Evolutionary conservation across 1,140 invertebrate species (phyloP).

Genomic region (Drosophila subobscura): DNA sequence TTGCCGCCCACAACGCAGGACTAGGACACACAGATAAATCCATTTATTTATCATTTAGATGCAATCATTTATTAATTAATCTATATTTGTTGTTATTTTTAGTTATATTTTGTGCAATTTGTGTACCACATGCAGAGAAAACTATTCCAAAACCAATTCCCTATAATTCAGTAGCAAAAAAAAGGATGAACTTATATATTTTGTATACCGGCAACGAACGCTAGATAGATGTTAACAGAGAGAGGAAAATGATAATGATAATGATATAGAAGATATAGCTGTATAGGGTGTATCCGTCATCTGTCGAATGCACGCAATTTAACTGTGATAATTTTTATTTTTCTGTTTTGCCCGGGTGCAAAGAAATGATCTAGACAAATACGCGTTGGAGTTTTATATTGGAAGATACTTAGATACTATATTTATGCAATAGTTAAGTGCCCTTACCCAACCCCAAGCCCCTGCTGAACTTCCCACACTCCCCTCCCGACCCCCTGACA

Average conservation of each 20-base stretch:
- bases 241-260: background rate
- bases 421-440: constrained; percentile 62
- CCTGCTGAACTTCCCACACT: background rate
- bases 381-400: constrained; percentile 57
- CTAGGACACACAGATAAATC: constrained; percentile 8
- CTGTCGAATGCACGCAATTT: constrained; percentile 78
- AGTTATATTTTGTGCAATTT: constrained; percentile 57
- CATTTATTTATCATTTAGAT: constrained; percentile 21
- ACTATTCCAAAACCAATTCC: constrained; percentile 74
- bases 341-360: constrained; percentile 65
- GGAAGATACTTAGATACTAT: constrained; percentile 48
- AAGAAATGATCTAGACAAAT: constrained; percentile 58
- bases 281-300: constrained; percentile 45
- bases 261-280: constrained; percentile 42
- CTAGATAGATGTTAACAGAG: no score
- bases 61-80: constrained; percentile 45
- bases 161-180: constrained; percentile 51
- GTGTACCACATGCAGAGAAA: constrained; percentile 45
- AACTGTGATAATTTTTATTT: constrained; percentile 79
- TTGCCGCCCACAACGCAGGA: constrained; percentile 56
- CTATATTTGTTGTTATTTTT: constrained; percentile 44
- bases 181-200: constrained; percentile 47
- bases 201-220: constrained; percentile 33
- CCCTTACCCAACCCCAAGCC: constrained; percentile 14
- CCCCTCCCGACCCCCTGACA: background rate